These are phyloP conservation scores for Gavialis gangeticus DNA, from an alignment of 2,113 vertebrate species.

Conservation along the genomic window DNA sequence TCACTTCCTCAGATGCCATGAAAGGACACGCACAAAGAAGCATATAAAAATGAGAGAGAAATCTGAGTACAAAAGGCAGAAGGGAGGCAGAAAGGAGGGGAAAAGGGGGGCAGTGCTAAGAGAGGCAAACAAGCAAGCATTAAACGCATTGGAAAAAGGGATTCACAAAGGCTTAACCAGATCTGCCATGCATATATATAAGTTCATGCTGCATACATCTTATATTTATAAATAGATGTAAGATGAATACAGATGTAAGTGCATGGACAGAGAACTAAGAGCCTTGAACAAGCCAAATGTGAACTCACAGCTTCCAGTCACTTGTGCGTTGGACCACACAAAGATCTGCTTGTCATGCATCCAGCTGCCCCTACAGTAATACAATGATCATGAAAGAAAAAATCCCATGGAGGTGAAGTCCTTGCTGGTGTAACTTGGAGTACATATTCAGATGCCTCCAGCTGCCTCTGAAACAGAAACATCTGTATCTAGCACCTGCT, in stretches of 20 bases:
- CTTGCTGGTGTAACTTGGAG: not conserved
- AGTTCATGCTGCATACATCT: not conserved
- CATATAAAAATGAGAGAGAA: too few relatives aligned
- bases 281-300: not conserved
- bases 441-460: not conserved
- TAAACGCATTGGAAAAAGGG: too few relatives aligned
- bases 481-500: not conserved
- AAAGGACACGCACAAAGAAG: too few relatives aligned
- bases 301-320: not conserved
- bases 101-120: too few relatives aligned
- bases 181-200: too few relatives aligned
- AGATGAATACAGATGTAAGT: not conserved
- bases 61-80: too few relatives aligned
- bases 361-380: not conserved
- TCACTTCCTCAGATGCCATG: too few relatives aligned
- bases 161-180: too few relatives aligned
- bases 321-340: not conserved
- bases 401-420: not conserved
- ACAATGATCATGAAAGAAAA: not conserved
- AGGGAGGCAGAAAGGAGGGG: too few relatives aligned
- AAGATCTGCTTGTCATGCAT: not conserved
- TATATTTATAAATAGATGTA: not conserved
- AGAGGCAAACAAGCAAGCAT: too few relatives aligned
- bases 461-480: not conserved
- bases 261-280: not conserved